These are phyloP conservation scores for Gopherus flavomarginatus DNA, from an alignment of 2,113 vertebrate species.

Conservation along the genomic window DNA sequence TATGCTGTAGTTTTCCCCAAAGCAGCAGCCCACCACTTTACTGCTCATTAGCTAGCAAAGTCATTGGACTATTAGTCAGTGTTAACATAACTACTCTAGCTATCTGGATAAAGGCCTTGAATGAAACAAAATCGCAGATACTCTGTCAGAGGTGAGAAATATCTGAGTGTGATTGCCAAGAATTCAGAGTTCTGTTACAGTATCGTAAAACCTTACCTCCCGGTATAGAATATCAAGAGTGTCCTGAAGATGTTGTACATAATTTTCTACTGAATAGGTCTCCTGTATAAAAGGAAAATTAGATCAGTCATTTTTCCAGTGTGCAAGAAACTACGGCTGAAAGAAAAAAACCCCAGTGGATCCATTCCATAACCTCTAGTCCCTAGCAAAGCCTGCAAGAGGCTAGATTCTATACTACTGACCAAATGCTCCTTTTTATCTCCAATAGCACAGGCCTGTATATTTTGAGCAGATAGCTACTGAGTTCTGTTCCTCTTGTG, in stretches of 20 bases:
- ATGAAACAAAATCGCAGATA: slow-evolving; percentile 53
- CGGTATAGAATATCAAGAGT: slow-evolving; percentile 88
- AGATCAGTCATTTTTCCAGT: neutral
- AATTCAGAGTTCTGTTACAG: slow-evolving; percentile 11
- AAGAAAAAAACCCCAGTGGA: neutral
- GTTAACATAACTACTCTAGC: slow-evolving; percentile 1
- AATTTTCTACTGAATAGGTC: slow-evolving; percentile 79
- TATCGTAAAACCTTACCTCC: slow-evolving; percentile 82
- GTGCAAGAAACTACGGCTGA: neutral
- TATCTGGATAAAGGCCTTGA: slow-evolving; percentile 48
- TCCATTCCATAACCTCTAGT: neutral
- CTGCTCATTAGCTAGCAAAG: neutral
- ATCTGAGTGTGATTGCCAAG: slow-evolving; percentile 21
- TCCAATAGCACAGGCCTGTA: neutral
- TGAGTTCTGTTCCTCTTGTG: neutral
- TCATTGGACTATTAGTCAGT: neutral
- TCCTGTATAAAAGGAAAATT: slow-evolving; percentile 68
- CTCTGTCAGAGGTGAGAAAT: slow-evolving; percentile 34
- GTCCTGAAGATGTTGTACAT: slow-evolving; percentile 81
- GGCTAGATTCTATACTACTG: neutral
- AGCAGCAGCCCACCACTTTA: neutral
- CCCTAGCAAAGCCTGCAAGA: neutral
- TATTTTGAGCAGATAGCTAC: slow-evolving; percentile 16
- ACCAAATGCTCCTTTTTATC: neutral
- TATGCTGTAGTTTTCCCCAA: neutral